Percentiles rank a stretch among this genome's conserved stretches.
Conservation (phyloP, 1,140 invertebrate genomes). For the Philotrypesis tridentata region DNA sequence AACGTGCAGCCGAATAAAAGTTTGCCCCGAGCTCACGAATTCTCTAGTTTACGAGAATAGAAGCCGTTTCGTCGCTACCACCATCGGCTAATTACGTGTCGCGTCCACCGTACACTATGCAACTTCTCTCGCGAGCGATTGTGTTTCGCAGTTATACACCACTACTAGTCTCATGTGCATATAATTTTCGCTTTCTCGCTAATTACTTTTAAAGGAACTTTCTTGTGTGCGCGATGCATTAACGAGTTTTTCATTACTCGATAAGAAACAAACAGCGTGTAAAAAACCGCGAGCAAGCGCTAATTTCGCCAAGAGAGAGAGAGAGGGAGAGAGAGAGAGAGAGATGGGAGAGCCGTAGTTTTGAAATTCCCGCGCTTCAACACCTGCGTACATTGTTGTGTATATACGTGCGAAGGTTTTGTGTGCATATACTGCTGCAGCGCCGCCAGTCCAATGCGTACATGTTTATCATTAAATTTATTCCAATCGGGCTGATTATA, state of each 20-base stretch:
- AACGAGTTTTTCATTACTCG: conserved; percentile 25
- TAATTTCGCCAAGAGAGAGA: not conserved
- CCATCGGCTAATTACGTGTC: conserved; percentile 29
- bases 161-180: not conserved
- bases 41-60: not conserved
- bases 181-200: conserved; percentile 37
- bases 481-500: too few species aligned
- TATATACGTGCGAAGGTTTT: too few species aligned
- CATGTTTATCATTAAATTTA: too few species aligned
- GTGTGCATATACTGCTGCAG: too few species aligned
- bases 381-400: too few species aligned
- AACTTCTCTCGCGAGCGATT: not conserved
- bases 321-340: not conserved
- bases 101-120: not conserved
- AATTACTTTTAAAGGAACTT: conserved; percentile 29
- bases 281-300: not conserved
- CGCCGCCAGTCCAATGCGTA: too few species aligned
- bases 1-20: conserved; percentile 7
- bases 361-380: not conserved
- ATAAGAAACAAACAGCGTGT: conserved; percentile 7
- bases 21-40: not conserved
- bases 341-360: not conserved
- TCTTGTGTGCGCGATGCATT: not conserved
- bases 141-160: not conserved
- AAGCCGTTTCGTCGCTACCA: conserved; percentile 10